A percentile compares a stretch with the other conserved stretches of the same genome.
These are phyloP conservation scores for Oreochromis spilurus DNA, from an alignment of 2,113 vertebrate genomes.

Conservation along the genomic window DNA sequence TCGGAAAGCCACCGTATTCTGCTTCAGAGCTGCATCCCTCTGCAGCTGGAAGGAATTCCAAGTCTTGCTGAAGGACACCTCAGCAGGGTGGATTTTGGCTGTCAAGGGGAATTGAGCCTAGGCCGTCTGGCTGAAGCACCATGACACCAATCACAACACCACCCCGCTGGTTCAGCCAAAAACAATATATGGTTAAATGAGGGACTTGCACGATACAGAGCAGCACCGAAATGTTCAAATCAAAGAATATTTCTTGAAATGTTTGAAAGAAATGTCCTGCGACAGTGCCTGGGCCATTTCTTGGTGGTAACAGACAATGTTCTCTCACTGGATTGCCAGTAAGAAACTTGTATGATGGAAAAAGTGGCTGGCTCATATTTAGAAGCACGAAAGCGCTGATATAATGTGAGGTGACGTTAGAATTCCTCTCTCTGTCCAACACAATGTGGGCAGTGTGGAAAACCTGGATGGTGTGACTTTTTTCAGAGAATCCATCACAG, in stretches of 20 bases:
- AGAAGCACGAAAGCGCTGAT: conserved; percentile 35
- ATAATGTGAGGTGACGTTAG: conserved; percentile 62
- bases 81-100: conserved; percentile 57
- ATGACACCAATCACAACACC: conserved; percentile 58
- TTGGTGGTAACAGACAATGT: conserved; percentile 41
- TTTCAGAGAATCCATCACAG: conserved; percentile 80
- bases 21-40: conserved; percentile 6
- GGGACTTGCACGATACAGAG: conserved; percentile 45
- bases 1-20: not conserved
- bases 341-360: conserved; percentile 43
- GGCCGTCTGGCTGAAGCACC: conserved; percentile 34
- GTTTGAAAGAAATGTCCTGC: conserved; percentile 55
- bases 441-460: conserved; percentile 64
- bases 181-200: conserved; percentile 54
- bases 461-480: conserved; percentile 59
- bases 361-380: conserved; percentile 41
- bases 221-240: conserved; percentile 36
- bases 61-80: conserved; percentile 54
- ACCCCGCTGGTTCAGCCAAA: conserved; percentile 56
- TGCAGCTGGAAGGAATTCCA: conserved; percentile 30
- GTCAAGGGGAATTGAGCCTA: conserved; percentile 51
- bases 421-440: conserved; percentile 39
- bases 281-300: conserved; percentile 47
- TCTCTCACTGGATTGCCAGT: conserved; percentile 37
- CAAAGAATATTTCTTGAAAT: conserved; percentile 13